A percentile compares a stretch with the other conserved stretches of the same genome.
Conservation (phyloP, 2,888 invertebrate species). For the Drosophila prostipennis region DNA sequence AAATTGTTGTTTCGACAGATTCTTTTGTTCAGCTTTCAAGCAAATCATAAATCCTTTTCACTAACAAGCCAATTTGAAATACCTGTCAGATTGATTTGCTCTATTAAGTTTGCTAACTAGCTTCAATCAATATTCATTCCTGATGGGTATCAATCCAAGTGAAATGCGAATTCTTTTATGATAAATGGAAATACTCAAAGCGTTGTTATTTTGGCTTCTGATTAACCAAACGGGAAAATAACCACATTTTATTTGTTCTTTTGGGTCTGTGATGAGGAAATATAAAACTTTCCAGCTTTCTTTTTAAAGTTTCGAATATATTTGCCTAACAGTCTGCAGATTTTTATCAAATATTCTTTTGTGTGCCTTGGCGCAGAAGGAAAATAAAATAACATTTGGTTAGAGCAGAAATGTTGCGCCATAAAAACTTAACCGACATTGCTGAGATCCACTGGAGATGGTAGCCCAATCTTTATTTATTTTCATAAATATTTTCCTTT, state of each 20-base stretch:
- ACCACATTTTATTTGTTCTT: slow-evolving; percentile 2
- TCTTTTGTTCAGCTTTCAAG: neutral
- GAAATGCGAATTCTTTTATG: neutral
- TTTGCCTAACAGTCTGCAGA: slow-evolving; percentile 33
- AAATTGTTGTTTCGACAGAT: neutral
- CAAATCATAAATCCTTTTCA: neutral
- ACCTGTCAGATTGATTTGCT: slow-evolving; percentile 13
- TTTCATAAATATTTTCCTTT: slow-evolving; percentile 40
- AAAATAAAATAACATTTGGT: slow-evolving; percentile 31
- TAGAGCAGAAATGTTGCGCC: slow-evolving; percentile 13
- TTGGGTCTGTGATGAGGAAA: slow-evolving; percentile 5
- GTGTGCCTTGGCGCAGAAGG: slow-evolving; percentile 12
- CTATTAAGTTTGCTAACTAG: slow-evolving; percentile 7
- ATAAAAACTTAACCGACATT: slow-evolving; percentile 37
- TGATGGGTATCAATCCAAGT: neutral
- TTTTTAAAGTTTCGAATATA: slow-evolving; percentile 27
- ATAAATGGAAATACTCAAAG: neutral
- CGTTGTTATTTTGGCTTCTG: neutral
- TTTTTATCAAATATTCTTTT: slow-evolving; percentile 35
- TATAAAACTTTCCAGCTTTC: slow-evolving; percentile 10
- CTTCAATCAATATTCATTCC: neutral
- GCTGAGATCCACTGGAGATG: slow-evolving; percentile 13
- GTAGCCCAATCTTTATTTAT: slow-evolving; percentile 34
- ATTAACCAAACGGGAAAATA: neutral
- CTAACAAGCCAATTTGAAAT: slow-evolving; percentile 1